Evolutionary conservation across 2,888 invertebrate genomes (phyloP).

Genomic region (Folsomia manolachei): DNA sequence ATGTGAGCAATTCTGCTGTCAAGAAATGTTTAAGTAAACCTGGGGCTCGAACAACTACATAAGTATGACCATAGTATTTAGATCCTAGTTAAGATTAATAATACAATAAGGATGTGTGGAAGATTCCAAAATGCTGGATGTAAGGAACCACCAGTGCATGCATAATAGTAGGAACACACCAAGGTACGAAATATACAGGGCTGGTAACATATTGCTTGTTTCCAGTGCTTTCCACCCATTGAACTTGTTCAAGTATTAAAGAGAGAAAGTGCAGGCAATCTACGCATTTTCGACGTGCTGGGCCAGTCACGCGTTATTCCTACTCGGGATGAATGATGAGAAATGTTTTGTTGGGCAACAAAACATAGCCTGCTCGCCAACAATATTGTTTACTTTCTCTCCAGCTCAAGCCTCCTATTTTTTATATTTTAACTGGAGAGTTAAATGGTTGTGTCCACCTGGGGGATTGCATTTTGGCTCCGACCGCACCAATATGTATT

Average conservation of each 20-base stretch:
- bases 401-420: neutral
- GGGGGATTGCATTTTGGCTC: neutral
- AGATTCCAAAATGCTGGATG: too few species aligned
- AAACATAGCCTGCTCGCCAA: too few species aligned
- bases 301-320: neutral
- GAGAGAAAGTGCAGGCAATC: neutral
- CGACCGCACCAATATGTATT: too few species aligned
- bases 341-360: neutral
- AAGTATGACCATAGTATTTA: neutral
- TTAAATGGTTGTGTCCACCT: neutral
- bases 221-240: neutral
- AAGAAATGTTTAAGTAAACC: neutral
- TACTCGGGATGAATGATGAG: neutral
- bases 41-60: too few species aligned
- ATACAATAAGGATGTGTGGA: neutral
- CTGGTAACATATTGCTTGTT: too few species aligned
- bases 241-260: neutral
- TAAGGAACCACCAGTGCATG: too few species aligned
- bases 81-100: constrained; percentile 4
- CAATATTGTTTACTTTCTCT: neutral
- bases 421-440: too few species aligned
- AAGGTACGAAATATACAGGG: too few species aligned
- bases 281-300: neutral
- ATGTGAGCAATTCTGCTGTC: neutral
- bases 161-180: neutral